Conservation (phyloP, 2,113 vertebrate species). For the Sakesphorus luctuosus region DNA sequence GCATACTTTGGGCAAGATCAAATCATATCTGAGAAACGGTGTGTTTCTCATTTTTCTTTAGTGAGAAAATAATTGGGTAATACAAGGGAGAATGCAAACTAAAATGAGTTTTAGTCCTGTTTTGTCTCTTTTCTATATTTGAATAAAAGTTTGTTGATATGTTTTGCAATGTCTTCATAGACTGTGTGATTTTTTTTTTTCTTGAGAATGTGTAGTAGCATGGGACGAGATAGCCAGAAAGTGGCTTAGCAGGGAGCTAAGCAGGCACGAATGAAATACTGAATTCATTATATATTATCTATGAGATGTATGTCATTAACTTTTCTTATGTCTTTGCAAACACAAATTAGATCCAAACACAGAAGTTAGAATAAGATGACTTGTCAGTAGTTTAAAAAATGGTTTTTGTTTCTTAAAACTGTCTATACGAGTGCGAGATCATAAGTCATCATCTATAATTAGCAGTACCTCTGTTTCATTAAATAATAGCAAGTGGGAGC, state of each 20-base stretch:
- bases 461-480: not conserved
- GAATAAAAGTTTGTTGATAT: not conserved
- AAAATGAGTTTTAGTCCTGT: not conserved
- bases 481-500: not conserved
- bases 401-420: not conserved
- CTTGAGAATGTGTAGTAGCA: fast-evolving
- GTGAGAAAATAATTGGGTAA: not conserved
- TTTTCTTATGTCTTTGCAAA: not conserved
- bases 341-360: not conserved
- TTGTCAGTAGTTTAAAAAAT: not conserved
- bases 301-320: not conserved
- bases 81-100: not conserved
- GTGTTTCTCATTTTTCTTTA: not conserved
- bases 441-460: not conserved
- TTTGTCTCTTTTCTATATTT: not conserved
- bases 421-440: not conserved
- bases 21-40: not conserved
- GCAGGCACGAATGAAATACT: not conserved
- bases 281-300: not conserved
- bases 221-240: not conserved
- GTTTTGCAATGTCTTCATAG: not conserved
- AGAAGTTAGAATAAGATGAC: not conserved
- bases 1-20: not conserved
- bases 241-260: not conserved
- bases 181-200: not conserved